phyloP scores from a whole-genome alignment of 2,113 vertebrate species.

The Hypanus sabinus region DNA sequence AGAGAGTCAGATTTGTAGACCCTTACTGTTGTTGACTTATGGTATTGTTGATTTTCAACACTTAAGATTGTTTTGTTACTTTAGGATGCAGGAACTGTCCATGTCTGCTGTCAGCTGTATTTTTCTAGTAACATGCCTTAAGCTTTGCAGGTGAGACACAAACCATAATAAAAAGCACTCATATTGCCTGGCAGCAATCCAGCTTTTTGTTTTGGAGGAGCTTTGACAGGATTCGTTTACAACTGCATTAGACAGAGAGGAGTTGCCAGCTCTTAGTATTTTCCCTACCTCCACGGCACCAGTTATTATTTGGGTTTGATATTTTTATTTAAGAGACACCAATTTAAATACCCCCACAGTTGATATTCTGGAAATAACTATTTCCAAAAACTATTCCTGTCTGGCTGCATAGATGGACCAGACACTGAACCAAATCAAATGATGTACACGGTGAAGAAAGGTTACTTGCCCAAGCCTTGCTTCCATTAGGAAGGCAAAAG shows the following conservation, averaged over 20 bases:
- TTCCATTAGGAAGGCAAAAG: too few relatives aligned
- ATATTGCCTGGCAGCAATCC: neutral
- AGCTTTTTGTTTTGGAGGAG: neutral
- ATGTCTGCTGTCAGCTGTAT: neutral
- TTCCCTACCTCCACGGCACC: neutral
- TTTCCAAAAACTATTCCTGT: neutral
- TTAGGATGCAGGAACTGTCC: neutral
- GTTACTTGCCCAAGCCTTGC: too few relatives aligned
- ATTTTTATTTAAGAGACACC: neutral
- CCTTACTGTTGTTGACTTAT: neutral
- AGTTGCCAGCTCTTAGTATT: neutral
- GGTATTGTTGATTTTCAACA: neutral
- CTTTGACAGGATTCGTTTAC: neutral
- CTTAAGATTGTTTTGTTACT: neutral
- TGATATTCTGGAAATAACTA: neutral
- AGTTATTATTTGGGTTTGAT: neutral
- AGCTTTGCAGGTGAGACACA: conserved; percentile 1
- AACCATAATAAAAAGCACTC: neutral
- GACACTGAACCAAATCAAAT: too few relatives aligned
- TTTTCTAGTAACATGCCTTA: neutral
- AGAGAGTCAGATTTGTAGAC: neutral
- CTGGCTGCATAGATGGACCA: too few relatives aligned
- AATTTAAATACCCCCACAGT: neutral
- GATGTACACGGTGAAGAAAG: too few relatives aligned
- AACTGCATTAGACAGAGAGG: neutral